Base-by-base conservation (phyloP, 2,797 vertebrate genomes). In the Sebastes miniatus region DNA sequence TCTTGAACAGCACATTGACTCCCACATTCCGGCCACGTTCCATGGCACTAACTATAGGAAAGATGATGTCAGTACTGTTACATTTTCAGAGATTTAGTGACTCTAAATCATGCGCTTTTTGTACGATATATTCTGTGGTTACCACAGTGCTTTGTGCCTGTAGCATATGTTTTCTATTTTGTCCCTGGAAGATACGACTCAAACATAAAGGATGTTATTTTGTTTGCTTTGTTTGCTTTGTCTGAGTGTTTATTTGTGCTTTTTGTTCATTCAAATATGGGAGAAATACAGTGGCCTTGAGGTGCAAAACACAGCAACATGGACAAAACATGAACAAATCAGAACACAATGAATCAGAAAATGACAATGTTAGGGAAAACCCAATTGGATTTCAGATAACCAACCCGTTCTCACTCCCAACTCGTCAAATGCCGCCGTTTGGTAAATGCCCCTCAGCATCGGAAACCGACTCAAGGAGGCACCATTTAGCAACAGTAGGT, bases 81-180 rank as follows among this genome's bases (percentile, higher is more conserved):
- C 65, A 43, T 39, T 62, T 62, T 54, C 18, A 69, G 50, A 47
- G 43, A 50, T 89, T 85, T 50, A 62, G 25, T 77, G 6, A 32
- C n/a, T 75, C 69, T 24, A 76, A 79, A 88, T 74, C 78, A 88
- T 79, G 86, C 83, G 67, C 64, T 68, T 89, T 86, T 84, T 84
- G 20, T 81, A 58, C 77, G 32, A 70, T 73, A 75, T 80, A 63
- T 77, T 50, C 27, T 79, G 54, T 56, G 64, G 16, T 71, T 61
- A 65, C 73, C 32, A 77, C 64, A 71, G 39, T 68, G 29, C 56
- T 75, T 18, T 73, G 24, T 59, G 76, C 76, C 83, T 77, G 50
- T 83, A 70, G 78, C 64, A 82, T 75, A 76, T 81, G 68, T 91
- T 89, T 91, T 91, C 58, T 92, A 91, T 80, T 80, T 88, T 90